Percentiles rank a stretch among this genome's conserved stretches.
phyloP scores from a whole-genome alignment of 2,113 vertebrate species.

The Tragelaphus buxtoni region DNA sequence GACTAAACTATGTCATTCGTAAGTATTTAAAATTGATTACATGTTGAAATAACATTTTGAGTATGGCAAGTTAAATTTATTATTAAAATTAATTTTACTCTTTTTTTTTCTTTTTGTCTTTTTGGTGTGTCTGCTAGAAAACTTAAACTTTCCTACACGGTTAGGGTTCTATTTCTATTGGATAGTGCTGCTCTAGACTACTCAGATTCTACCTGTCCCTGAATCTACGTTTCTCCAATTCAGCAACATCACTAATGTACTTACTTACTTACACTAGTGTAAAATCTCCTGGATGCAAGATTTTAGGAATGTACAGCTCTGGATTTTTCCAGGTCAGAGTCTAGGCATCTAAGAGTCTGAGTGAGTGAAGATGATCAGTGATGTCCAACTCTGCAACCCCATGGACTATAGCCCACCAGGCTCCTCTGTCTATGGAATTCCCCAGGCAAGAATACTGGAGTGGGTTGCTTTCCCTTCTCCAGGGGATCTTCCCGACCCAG shows the following conservation, averaged over 20 bases:
- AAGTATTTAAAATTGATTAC: not conserved
- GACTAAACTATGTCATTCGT: not conserved
- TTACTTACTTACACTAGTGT: not conserved
- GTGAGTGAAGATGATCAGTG: not conserved
- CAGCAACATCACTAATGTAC: not conserved
- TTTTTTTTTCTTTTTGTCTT: not conserved
- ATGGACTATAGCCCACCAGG: not conserved
- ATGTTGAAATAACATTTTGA: not conserved
- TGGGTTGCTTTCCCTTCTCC: not conserved
- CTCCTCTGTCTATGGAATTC: not conserved
- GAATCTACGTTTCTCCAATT: not conserved
- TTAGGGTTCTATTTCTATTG: fast-evolving
- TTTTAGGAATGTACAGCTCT: not conserved
- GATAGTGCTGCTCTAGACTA: not conserved
- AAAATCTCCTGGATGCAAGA: not conserved
- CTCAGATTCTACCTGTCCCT: not conserved
- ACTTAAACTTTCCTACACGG: not conserved
- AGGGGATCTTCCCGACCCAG: not conserved
- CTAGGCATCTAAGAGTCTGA: not conserved
- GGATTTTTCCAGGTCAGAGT: not conserved
- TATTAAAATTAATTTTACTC: not conserved
- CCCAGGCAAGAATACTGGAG: not conserved
- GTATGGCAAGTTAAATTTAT: not conserved
- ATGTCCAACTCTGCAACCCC: not conserved
- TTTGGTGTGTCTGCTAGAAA: not conserved